Evolutionary conservation across 1,140 invertebrate genomes (phyloP), one percentile per base, ranked within the genome.

Genomic region (Matsumurasca onukii): DNA sequence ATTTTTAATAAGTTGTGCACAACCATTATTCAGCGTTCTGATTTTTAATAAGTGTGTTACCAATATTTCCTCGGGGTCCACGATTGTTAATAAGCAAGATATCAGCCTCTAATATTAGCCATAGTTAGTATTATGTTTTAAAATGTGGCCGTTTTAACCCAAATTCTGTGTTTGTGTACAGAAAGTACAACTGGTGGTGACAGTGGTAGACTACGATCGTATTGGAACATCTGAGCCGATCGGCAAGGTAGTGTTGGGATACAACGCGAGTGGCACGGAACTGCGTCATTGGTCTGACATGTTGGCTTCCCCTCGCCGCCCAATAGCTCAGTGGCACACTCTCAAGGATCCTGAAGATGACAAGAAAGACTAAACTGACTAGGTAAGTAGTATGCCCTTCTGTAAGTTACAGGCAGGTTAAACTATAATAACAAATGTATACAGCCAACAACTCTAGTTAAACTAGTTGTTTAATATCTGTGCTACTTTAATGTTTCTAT

Each of bases 261-360:
- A 97, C 83, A 98, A 96, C 82, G 95, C 96, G 74, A 94, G 90
- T 71, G 98, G 98, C 67, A 98, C 97, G 24, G 98, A 99, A 81
- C 84, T 99, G 59, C 91, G 98, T 75, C 98, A 99, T 82, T 99
- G 98, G 98, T 98, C 97, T 66, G 98, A 99, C 81, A 98, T 98
- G 95, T 82, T 99, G 81, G 97, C 98, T 76, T 98, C 95, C 69
- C 98, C 98, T 1, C 87, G 98, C 76, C 88, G 98, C 79, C 98
- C 98, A 31, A 99, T 99, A 76, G 98, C 98, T 72, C 98, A 99
- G 82, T 99, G 98, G 98, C 98, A 99, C 80, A 99, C 97, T 70
- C 89, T 99, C 72, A 97, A 97, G 80, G 95, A 97, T 79, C 94
- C 94, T 30, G 95, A 98, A 75, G 95, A 98, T 80, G 93, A 95